Evolutionary conservation across 2,113 vertebrate species (phyloP).

Genomic region (Sarotherodon lohbergeri): DNA sequence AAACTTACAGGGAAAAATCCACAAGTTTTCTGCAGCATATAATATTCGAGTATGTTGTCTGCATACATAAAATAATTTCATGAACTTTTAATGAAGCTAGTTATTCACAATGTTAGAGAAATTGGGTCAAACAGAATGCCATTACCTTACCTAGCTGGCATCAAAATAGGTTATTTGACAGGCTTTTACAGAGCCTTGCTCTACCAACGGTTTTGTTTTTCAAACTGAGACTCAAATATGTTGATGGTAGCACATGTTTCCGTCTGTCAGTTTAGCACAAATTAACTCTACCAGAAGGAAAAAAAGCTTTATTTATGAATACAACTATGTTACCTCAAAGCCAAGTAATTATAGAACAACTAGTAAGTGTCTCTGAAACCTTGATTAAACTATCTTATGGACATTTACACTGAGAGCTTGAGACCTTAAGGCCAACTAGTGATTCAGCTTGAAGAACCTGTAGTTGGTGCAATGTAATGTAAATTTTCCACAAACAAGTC

Average conservation of each 20-base stretch:
- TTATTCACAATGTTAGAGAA: background rate
- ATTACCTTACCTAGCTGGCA: background rate
- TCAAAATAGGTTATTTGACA: background rate
- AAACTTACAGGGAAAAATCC: background rate
- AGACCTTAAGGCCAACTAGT: background rate
- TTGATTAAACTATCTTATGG: background rate
- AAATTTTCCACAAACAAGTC: background rate
- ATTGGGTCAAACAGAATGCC: background rate
- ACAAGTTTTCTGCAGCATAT: background rate
- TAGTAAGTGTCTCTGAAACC: background rate
- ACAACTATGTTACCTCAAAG: background rate
- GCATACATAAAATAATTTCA: background rate
- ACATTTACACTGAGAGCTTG: background rate
- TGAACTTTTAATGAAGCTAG: background rate
- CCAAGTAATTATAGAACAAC: background rate
- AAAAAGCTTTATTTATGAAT: background rate
- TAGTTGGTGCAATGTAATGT: rapidly evolving
- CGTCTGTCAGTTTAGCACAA: background rate
- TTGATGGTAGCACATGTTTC: background rate
- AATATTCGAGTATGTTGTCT: background rate
- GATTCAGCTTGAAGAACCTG: background rate
- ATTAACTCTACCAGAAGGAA: background rate
- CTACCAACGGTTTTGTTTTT: background rate
- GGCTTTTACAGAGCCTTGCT: rapidly evolving
- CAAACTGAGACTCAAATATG: background rate